Conservation (phyloP, 2,888 invertebrate species). For the Spialia ferax region DNA sequence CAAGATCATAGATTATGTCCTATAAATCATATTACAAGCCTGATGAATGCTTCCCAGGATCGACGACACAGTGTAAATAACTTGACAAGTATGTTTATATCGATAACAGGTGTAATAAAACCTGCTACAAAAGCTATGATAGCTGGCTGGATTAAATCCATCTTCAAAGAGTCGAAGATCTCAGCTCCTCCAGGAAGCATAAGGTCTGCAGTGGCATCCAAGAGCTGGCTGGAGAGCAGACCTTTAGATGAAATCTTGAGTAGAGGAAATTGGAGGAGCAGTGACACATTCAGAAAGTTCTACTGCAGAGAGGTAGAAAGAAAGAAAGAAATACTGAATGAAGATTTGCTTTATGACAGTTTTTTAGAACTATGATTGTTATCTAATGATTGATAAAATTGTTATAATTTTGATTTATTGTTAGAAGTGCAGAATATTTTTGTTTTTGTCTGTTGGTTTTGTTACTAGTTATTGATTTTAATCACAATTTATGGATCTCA, state of each 20-base stretch:
- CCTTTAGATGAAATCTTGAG: not conserved
- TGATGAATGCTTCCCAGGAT: not conserved
- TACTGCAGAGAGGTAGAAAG: not conserved
- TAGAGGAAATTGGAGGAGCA: not conserved
- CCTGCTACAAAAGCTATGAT: too few species aligned
- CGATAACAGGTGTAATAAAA: not conserved
- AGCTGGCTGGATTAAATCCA: not conserved
- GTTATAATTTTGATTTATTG: too few species aligned
- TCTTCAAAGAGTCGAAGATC: not conserved
- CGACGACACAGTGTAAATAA: not conserved
- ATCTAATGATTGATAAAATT: too few species aligned
- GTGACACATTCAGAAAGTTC: not conserved
- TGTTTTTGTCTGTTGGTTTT: too few species aligned
- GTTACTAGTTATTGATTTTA: too few species aligned
- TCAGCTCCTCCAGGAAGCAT: not conserved
- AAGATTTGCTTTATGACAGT: not conserved
- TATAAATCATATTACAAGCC: not conserved
- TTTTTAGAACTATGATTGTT: not conserved
- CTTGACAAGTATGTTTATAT: too few species aligned
- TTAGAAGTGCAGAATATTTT: too few species aligned
- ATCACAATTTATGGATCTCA: too few species aligned
- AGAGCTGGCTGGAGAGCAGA: not conserved
- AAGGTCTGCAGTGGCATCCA: not conserved
- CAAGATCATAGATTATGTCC: not conserved
- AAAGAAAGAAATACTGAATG: not conserved